Evolutionary conservation across 2,888 invertebrate genomes (phyloP), one percentile per base, ranked within the genome.

Genomic region (Celastrina argiolus): DNA sequence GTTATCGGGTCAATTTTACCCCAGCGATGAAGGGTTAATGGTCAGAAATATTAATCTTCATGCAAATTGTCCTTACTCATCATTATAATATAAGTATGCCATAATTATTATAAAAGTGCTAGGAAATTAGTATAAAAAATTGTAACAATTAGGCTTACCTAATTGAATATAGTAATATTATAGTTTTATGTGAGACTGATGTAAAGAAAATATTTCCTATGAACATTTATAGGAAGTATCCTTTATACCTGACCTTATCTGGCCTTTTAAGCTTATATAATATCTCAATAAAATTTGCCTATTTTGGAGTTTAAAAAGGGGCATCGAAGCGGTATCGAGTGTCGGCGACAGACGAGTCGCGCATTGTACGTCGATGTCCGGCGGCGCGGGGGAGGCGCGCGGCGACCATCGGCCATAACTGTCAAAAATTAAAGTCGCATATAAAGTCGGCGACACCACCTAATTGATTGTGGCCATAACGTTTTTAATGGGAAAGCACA

Each of bases 381-480:
- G 2, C 22, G 65, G 63, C 51, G 22, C 51, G 22, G 36, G 36
- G 10, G 36, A 8, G 10, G 36, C 36, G 51, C 1, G 22, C 8
- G 36, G 51, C 51, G 51, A n/a, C 4, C 28, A 64, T 61, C 31
- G 7, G 72, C 72, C 69, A 76, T 88, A 86, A 88, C 88, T 69
- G 87, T 88, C 88, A 83, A 78, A 85, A 85, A 82, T 80, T 81
- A 82, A 87, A 83, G 76, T 78, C 79, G 73, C 73, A 74, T 74
- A 67, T 81, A 82, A 86, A 85, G 80, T 80, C 81, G 80, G 83
- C 76, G 88, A 87, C 87, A 82, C 79, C 77, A 73, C 68, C 58
- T 75, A 87, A 90, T 90, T 90, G 80, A 90, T 85, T 83, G 74
- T 78, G 69, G 70, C 79, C 81, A 81, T 88, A 86, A 88, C 72